Conservation (phyloP, 53 echinoderm and acorn worm species). For the Paelopatides confundens region DNA sequence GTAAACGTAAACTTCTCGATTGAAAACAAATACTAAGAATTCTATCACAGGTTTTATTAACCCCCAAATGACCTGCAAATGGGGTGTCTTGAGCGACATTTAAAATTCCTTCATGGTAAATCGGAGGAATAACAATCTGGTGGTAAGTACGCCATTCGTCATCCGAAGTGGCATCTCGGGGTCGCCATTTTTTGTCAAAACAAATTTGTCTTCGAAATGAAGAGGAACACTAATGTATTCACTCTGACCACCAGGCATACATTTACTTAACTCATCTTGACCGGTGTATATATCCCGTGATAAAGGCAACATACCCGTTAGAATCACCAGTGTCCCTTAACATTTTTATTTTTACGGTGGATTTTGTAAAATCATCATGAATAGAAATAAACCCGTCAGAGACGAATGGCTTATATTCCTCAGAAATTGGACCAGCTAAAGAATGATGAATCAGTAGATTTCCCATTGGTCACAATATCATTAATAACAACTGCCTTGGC, state of each 20-base stretch:
- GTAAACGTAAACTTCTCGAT: too few species aligned
- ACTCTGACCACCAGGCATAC: neutral
- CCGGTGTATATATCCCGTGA: neutral
- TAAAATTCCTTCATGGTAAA: too few species aligned
- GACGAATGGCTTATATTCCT: neutral
- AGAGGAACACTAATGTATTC: neutral
- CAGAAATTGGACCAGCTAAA: neutral
- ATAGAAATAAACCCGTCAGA: neutral
- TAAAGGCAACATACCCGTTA: neutral
- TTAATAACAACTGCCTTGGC: neutral
- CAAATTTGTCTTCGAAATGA: too few species aligned
- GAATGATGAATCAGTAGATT: neutral
- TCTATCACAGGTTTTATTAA: too few species aligned
- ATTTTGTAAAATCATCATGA: neutral
- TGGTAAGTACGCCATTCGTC: too few species aligned
- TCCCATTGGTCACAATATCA: neutral
- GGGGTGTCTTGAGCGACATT: too few species aligned
- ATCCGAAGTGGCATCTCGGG: too few species aligned
- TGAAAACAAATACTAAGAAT: too few species aligned
- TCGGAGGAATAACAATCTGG: too few species aligned
- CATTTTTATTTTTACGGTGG: neutral
- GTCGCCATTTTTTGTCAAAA: too few species aligned
- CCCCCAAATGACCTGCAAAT: too few species aligned
- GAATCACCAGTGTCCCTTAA: constrained; percentile 5
- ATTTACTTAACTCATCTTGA: neutral